A percentile compares a stretch with the other conserved stretches of the same genome.
Evolutionary conservation across 2,797 vertebrate genomes (phyloP).

Genomic region (Oryzias sinensis): DNA sequence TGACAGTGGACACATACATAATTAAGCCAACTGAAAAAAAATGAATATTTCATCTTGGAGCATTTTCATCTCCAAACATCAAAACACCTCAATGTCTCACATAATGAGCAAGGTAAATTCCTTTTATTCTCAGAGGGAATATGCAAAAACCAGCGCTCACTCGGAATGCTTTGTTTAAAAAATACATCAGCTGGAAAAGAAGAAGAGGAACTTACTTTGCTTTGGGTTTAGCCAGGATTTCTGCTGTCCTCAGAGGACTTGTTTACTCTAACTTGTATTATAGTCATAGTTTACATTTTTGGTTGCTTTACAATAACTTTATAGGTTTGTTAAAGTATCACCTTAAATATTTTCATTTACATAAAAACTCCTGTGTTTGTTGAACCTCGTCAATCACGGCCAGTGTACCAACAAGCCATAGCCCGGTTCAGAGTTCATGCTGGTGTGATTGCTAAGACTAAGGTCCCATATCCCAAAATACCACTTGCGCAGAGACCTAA

Average conservation of each 20-base stretch:
- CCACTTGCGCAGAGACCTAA: no score
- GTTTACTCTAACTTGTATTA: constrained; percentile 16
- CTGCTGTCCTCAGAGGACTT: constrained; percentile 10
- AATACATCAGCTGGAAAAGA: constrained; percentile 21
- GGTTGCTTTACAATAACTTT: constrained; percentile 8
- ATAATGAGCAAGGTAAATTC: constrained; percentile 66
- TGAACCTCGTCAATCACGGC: no score
- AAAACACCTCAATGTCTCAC: constrained; percentile 70
- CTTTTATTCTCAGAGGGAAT: constrained; percentile 62
- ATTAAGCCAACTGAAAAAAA: constrained; percentile 62
- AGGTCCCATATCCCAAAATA: no score
- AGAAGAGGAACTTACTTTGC: constrained; percentile 1
- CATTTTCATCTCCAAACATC: constrained; percentile 74
- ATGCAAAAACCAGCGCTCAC: constrained; percentile 43
- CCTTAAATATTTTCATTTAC: no score
- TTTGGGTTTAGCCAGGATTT: constrained; percentile 17
- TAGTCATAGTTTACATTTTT: constrained; percentile 14
- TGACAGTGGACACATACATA: constrained; percentile 78
- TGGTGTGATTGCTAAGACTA: no score
- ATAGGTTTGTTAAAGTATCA: no score
- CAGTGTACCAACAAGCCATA: no score
- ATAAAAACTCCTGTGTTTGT: no score
- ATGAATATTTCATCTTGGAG: constrained; percentile 72
- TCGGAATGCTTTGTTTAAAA: constrained; percentile 32
- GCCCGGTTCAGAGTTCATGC: no score